phyloP scores from a whole-genome alignment of 2,888 invertebrate species.

The Dicyrtomina minuta region DNA sequence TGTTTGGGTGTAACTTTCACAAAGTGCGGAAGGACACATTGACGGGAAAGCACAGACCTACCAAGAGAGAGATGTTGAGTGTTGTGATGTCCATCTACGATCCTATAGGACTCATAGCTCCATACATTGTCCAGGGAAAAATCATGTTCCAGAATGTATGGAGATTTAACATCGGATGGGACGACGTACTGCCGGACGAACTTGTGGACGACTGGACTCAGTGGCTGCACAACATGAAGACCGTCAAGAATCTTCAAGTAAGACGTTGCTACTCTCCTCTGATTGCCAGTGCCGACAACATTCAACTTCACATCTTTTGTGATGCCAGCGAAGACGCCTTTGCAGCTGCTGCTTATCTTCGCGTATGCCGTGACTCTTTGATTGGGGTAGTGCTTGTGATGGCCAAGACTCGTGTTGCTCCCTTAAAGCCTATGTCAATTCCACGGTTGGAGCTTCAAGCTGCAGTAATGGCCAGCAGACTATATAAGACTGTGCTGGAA shows the following conservation, averaged over 20 bases:
- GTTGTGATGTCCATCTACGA: slow-evolving; percentile 53
- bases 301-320: too few relatives aligned
- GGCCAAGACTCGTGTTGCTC: slow-evolving; percentile 45
- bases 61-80: slow-evolving; percentile 51
- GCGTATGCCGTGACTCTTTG: slow-evolving; percentile 20
- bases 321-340: too few relatives aligned
- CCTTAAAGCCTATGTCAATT: slow-evolving; percentile 35
- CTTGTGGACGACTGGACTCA: slow-evolving; percentile 22
- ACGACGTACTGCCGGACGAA: slow-evolving; percentile 43
- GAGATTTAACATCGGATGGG: slow-evolving; percentile 51
- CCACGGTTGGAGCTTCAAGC: too few relatives aligned
- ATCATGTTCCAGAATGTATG: slow-evolving; percentile 54
- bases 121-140: slow-evolving; percentile 50
- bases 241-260: neutral
- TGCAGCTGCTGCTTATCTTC: slow-evolving; percentile 34
- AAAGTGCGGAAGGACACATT: neutral
- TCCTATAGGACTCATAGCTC: slow-evolving; percentile 54
- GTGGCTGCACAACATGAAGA: slow-evolving; percentile 33
- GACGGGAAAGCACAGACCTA: slow-evolving; percentile 33
- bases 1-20: slow-evolving; percentile 19
- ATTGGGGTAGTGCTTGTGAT: slow-evolving; percentile 30
- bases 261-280: too few relatives aligned
- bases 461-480: too few relatives aligned
- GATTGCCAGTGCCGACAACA: too few relatives aligned
- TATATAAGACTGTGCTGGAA: too few relatives aligned